These are phyloP conservation scores for Euborellia annulipes DNA, from an alignment of 1,140 invertebrate species.

Conservation along the genomic window DNA sequence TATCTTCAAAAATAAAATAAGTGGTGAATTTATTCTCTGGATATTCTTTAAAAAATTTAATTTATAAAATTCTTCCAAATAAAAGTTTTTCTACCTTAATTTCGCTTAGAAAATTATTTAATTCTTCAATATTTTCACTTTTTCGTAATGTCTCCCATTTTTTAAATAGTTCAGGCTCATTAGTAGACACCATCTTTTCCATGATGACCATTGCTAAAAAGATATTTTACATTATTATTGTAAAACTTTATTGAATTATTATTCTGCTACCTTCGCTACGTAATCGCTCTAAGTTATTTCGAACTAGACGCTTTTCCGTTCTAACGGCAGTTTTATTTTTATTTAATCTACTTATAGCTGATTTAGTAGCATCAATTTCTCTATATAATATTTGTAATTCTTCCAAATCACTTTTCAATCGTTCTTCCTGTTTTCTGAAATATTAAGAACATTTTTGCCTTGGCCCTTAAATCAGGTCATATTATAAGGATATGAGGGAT, in stretches of 20 bases:
- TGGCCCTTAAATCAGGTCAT: too few species aligned
- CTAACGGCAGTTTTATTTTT: constrained; percentile 18
- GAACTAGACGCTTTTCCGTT: constrained; percentile 17
- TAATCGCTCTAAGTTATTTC: background rate
- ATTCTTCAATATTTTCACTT: constrained; percentile 15
- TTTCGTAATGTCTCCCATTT: constrained; percentile 21
- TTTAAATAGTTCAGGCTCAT: constrained; percentile 22
- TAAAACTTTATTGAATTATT: too few species aligned
- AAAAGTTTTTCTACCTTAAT: too few species aligned
- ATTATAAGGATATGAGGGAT: too few species aligned
- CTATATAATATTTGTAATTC: constrained; percentile 22
- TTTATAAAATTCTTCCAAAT: too few species aligned
- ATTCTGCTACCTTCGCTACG: too few species aligned
- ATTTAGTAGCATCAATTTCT: constrained; percentile 18
- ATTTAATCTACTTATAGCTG: constrained; percentile 21
- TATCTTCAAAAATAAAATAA: too few species aligned
- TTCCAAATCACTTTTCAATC: constrained; percentile 16
- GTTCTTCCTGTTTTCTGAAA: constrained; percentile 18
- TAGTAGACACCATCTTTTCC: constrained; percentile 20
- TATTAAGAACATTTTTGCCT: background rate
- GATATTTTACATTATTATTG: too few species aligned
- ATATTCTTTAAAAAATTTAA: too few species aligned
- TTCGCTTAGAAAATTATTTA: constrained; percentile 20
- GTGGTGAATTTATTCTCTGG: too few species aligned
- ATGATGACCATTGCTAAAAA: constrained; percentile 23